phyloP scores from a whole-genome alignment of 2,797 vertebrate species.

The Anas bernieri region DNA sequence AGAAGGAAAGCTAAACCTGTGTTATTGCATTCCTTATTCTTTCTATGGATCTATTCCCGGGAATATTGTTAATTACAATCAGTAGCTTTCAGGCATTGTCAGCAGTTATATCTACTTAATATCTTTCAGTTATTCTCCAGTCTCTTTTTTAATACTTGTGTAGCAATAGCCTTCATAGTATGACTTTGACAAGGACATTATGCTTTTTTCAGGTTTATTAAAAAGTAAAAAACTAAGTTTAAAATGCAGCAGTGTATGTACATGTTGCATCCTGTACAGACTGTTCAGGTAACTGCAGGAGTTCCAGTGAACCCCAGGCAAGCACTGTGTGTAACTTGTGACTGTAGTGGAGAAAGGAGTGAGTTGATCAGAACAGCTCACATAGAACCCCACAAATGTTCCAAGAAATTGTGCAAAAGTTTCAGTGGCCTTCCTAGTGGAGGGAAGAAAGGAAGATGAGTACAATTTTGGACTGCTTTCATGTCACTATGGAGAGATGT shows the following conservation, averaged over 20 bases:
- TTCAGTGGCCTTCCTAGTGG: neutral
- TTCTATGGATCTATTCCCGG: slow-evolving; percentile 21
- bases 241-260: neutral
- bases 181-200: slow-evolving; percentile 64
- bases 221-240: slow-evolving; percentile 33
- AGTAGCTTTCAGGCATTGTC: slow-evolving; percentile 73
- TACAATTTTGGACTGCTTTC: neutral
- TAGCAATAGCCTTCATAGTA: slow-evolving; percentile 29
- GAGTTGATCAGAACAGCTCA: neutral
- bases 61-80: slow-evolving; percentile 72
- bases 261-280: neutral
- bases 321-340: neutral
- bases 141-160: slow-evolving; percentile 67
- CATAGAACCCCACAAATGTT: neutral
- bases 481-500: neutral
- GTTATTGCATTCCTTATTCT: neutral
- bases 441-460: neutral
- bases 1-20: neutral
- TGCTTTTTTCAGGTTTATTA: neutral
- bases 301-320: neutral
- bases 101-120: slow-evolving; percentile 68
- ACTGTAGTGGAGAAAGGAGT: neutral
- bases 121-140: slow-evolving; percentile 65
- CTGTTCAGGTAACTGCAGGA: neutral
- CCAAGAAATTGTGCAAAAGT: neutral